phyloP scores from a whole-genome alignment of 2,888 invertebrate genomes.

The Cinara cedri region DNA sequence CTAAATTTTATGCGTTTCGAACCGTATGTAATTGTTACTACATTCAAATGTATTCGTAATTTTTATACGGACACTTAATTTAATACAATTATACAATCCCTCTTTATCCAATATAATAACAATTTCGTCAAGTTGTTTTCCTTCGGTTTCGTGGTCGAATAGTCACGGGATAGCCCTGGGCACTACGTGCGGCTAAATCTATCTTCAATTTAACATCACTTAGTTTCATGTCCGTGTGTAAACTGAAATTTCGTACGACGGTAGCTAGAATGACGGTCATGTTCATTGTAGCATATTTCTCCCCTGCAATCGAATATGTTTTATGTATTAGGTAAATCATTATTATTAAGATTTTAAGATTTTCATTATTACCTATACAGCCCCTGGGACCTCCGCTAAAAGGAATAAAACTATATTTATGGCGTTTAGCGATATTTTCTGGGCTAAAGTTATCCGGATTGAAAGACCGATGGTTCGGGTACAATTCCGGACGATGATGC shows the following conservation, averaged over 20 bases:
- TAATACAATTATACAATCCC: too few species aligned
- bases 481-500: conserved; percentile 58
- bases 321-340: not conserved
- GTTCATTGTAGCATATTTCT: conserved; percentile 59
- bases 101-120: too few species aligned
- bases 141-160: conserved; percentile 49
- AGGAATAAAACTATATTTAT: conserved; percentile 59
- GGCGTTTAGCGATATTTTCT: conserved; percentile 58
- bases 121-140: not conserved
- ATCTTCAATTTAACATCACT: conserved; percentile 58
- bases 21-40: too few species aligned
- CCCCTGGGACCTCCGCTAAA: conserved; percentile 58
- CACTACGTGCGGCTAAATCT: conserved; percentile 58
- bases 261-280: conserved; percentile 58
- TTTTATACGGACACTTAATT: too few species aligned
- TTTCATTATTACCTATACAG: conserved; percentile 58
- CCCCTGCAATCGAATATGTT: conserved; percentile 50
- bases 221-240: conserved; percentile 58
- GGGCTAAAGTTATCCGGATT: conserved; percentile 59
- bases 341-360: not conserved
- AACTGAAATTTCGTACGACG: conserved; percentile 57
- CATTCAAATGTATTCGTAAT: too few species aligned
- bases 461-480: conserved; percentile 57
- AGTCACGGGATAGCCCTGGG: conserved; percentile 58
- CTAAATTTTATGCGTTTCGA: too few species aligned